These are phyloP conservation scores for Saimiri boliviensis DNA, from an alignment of 2,113 vertebrate genomes.

Conservation along the genomic window DNA sequence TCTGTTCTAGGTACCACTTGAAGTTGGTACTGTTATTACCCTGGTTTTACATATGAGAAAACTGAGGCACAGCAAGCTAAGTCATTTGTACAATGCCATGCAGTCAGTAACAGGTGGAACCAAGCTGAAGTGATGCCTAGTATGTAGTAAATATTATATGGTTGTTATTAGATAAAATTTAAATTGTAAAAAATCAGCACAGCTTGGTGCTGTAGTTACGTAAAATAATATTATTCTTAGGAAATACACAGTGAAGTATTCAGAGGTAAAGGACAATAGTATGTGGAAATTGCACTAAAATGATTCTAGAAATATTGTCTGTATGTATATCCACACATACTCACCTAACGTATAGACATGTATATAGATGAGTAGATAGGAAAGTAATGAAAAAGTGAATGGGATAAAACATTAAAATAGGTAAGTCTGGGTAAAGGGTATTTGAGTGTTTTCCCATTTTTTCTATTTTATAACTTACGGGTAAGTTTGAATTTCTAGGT, in stretches of 20 bases:
- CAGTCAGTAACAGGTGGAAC: background rate
- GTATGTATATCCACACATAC: background rate
- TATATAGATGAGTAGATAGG: background rate
- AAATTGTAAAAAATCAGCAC: background rate
- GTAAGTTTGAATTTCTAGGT: background rate
- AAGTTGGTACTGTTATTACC: background rate
- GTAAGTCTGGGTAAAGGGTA: background rate
- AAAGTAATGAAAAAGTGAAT: background rate
- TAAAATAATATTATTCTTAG: background rate
- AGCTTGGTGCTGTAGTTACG: background rate
- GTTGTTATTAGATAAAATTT: background rate
- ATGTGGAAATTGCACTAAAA: background rate
- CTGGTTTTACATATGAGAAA: background rate
- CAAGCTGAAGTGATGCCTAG: background rate
- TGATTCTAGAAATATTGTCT: background rate
- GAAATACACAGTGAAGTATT: background rate
- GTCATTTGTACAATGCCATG: background rate
- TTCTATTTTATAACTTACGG: background rate
- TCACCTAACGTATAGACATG: background rate
- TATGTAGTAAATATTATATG: background rate
- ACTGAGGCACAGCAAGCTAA: background rate
- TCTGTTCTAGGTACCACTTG: background rate
- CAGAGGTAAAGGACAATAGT: background rate
- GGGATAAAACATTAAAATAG: background rate
- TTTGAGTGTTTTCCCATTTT: background rate